A percentile compares a stretch with the other conserved stretches of the same genome.
phyloP scores from a whole-genome alignment of 1,140 invertebrate genomes.

The Aplysia californica region DNA sequence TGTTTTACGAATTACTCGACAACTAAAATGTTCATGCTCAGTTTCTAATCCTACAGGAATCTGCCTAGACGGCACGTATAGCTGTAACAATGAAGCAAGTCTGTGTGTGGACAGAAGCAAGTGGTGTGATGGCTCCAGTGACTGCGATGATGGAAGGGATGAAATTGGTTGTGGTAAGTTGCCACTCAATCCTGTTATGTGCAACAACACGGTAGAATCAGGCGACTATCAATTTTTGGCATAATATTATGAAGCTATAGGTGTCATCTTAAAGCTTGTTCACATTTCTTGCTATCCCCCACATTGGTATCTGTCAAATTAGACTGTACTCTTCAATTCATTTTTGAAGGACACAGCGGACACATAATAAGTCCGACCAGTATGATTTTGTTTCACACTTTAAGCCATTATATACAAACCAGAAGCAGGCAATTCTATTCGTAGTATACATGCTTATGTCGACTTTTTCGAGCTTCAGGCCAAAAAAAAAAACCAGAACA shows the following conservation, averaged over 20 bases:
- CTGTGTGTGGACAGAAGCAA: neutral
- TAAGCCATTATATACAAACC: no score
- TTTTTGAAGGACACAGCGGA: no score
- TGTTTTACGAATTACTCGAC: no score
- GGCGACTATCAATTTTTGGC: neutral
- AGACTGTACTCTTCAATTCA: neutral
- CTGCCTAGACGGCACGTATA: neutral
- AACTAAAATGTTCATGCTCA: neutral
- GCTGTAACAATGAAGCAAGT: neutral
- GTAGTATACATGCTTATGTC: no score
- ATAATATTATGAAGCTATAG: neutral
- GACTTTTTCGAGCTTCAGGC: no score
- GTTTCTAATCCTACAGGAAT: neutral
- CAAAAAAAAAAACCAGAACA: no score
- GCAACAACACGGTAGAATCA: no score
- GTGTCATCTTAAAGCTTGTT: no score
- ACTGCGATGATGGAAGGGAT: constrained; percentile 5
- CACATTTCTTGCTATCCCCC: no score
- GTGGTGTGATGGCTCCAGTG: constrained; percentile 3
- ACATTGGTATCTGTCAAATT: neutral
- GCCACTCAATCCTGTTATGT: neutral
- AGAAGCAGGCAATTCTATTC: no score
- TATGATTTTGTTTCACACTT: no score
- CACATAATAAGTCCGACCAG: no score
- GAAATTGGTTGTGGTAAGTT: constrained; percentile 13